phyloP scores from a whole-genome alignment of 2,797 vertebrate species.

The Microhierax caerulescens region DNA sequence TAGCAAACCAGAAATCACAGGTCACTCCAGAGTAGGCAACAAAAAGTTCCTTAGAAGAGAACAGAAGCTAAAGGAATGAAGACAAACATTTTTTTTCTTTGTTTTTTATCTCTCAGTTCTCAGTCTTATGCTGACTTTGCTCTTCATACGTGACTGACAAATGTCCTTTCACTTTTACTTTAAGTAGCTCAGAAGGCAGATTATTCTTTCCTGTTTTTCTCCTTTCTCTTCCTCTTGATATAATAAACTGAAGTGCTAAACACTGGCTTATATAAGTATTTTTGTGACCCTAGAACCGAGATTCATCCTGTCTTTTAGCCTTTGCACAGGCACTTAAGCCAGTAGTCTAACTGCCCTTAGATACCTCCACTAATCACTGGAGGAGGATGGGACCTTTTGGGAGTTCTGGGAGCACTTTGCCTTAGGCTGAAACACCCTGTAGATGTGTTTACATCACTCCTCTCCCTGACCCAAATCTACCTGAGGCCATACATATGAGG shows the following conservation, averaged over 20 bases:
- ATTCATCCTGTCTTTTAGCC: neutral
- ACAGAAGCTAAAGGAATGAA: neutral
- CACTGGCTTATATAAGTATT: neutral
- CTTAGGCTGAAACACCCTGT: neutral
- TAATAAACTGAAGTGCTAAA: neutral
- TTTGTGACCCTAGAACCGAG: neutral
- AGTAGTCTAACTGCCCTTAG: neutral
- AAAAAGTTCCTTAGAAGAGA: neutral
- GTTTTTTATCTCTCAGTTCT: neutral
- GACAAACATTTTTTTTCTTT: neutral
- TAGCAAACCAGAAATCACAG: neutral
- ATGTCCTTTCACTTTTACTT: slow-evolving; percentile 8
- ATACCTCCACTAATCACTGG: neutral
- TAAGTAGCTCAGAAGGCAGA: neutral
- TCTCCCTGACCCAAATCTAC: neutral
- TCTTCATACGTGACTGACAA: neutral
- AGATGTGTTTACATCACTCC: neutral
- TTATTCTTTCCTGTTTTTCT: slow-evolving; percentile 6
- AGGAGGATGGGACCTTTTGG: neutral
- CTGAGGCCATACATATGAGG: accelerated
- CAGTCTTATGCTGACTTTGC: neutral
- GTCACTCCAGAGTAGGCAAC: neutral
- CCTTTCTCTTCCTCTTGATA: neutral
- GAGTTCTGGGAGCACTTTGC: neutral
- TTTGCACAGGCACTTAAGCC: neutral